Base-by-base conservation (phyloP, 2,797 vertebrate species). In the Syngnathus acus region DNA sequence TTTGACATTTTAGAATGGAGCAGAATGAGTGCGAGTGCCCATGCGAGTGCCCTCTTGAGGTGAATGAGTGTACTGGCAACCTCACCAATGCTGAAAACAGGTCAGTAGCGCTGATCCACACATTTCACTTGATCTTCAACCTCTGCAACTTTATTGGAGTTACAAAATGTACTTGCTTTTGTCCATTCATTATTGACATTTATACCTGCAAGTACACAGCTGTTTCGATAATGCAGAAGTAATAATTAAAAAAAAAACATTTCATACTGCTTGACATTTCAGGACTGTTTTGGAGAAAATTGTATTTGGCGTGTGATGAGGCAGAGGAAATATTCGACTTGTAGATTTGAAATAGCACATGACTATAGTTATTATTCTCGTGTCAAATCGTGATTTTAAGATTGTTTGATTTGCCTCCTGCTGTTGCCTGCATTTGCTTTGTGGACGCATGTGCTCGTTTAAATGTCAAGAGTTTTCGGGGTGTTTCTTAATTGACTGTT, bases 1-100 rank as follows among this genome's bases (percentile, higher is more conserved):
- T 77, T 68, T 69, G 26, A 39, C 57, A 4, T 58, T 78, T 68
- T 81, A 99, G 97, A 80, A 99, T 99, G 96, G 97, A 99, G 62
- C 97, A 99, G 86, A 99, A 98, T 11, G 97, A 99, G 69, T 99
- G 97, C 0, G 96, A 99, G 79, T 99, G 97, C 78, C 97, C 97
- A 0, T 99, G 97, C 75, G 97, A 99, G 88, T 99, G 97, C 87
- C 96, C 97, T 66, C 93, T 99, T 77, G 97, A 99, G 92, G 95
- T 99, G 69, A 97, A 99, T 0, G 96, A 99, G 74, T 99, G 97
- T 60, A 99, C 96, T 0, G 97, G 97, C 81, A 99, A 97, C 84
- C 95, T 99, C 80, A 98, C 95, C 60, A 96, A 93, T 0, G 94
- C 95, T 0, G 97, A 99, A 75, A 98, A 94, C 92, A 91, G 96